Evolutionary conservation across 2,888 invertebrate species (phyloP).

Genomic region (Cactoblastis cactorum): DNA sequence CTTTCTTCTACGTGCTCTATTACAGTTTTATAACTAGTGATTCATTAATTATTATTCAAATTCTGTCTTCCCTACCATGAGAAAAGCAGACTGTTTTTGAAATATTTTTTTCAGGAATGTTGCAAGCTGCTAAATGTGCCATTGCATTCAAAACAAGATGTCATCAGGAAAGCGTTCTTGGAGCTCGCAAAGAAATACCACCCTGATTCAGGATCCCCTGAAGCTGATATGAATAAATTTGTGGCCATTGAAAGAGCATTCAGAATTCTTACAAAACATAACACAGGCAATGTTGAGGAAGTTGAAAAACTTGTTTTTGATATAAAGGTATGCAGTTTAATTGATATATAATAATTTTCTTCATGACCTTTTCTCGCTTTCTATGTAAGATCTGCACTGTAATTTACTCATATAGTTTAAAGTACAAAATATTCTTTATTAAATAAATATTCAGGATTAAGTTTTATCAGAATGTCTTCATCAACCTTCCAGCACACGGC

Average conservation of each 20-base stretch:
- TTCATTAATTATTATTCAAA: too few relatives aligned
- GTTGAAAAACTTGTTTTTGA: conserved; percentile 81
- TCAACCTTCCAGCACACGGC: conserved; percentile 87
- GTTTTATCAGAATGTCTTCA: too few relatives aligned
- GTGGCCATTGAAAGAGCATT: conserved; percentile 88
- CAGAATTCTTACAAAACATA: conserved; percentile 83
- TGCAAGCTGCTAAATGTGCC: conserved; percentile 83
- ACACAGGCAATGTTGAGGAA: conserved; percentile 76
- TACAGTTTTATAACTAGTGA: too few relatives aligned
- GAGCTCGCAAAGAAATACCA: conserved; percentile 89
- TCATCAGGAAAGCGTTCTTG: conserved; percentile 85
- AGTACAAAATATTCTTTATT: too few relatives aligned
- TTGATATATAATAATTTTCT: too few relatives aligned
- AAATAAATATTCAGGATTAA: not conserved
- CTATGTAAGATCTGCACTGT: too few relatives aligned
- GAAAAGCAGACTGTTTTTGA: not conserved
- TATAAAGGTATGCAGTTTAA: conserved; percentile 73
- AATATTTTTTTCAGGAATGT: conserved; percentile 78
- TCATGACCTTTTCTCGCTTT: too few relatives aligned
- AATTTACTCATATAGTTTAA: too few relatives aligned
- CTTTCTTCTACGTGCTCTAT: not conserved
- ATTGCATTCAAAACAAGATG: conserved; percentile 84
- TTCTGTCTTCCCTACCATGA: not conserved
- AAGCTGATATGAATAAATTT: conserved; percentile 87
- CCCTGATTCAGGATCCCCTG: conserved; percentile 87